Evolutionary conservation across 1,140 invertebrate genomes (phyloP).

Genomic region (Drosophila seguyi): DNA sequence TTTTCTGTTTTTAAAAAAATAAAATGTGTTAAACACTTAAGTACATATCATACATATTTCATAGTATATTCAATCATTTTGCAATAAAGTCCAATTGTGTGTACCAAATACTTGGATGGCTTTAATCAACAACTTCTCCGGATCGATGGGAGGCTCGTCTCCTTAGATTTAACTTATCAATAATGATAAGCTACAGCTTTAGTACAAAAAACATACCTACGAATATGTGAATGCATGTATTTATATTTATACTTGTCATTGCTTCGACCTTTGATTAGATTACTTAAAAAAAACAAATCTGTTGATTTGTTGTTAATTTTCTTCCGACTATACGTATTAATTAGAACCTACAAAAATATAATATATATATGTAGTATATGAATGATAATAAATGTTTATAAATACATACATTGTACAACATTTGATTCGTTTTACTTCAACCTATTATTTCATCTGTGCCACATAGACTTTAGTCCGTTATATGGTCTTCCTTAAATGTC

Average conservation of each 20-base stretch:
- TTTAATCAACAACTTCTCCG: background rate
- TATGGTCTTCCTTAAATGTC: background rate
- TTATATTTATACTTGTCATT: conserved; percentile 4
- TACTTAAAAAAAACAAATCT: background rate
- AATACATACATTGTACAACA: background rate
- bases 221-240: background rate
- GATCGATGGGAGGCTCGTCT: conserved; percentile 7
- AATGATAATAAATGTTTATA: background rate
- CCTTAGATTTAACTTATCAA: conserved; percentile 2
- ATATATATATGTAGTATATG: background rate
- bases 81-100: background rate
- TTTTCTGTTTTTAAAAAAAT: background rate
- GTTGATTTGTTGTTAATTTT: conserved; percentile 5
- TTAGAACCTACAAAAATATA: background rate
- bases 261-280: conserved; percentile 12
- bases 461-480: background rate
- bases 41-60: background rate
- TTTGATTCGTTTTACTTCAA: background rate
- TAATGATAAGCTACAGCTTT: conserved; percentile 3
- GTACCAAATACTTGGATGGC: background rate
- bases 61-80: background rate
- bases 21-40: background rate
- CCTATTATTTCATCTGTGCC: background rate
- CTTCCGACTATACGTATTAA: background rate
- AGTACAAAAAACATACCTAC: background rate